Percentiles rank a stretch among this genome's conserved stretches.
Evolutionary conservation across 2,888 invertebrate species (phyloP).

Genomic region (Tanytarsus gracilentus): DNA sequence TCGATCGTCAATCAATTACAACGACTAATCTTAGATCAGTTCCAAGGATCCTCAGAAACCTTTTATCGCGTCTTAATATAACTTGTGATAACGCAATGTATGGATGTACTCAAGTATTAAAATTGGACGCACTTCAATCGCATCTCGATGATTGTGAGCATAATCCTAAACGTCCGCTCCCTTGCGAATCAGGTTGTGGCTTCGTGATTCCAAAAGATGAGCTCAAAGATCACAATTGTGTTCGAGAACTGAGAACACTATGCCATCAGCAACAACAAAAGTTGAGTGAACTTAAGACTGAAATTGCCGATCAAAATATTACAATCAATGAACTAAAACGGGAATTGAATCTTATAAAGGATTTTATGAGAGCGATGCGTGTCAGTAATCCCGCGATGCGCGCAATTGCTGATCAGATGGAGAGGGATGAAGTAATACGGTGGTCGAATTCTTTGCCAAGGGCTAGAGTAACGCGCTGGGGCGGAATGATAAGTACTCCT

Average conservation of each 20-base stretch:
- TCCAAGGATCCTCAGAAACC: constrained; percentile 85
- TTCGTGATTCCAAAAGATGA: constrained; percentile 93
- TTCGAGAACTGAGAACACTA: constrained; percentile 73
- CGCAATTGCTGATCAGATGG: constrained; percentile 88
- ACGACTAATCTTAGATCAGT: constrained; percentile 84
- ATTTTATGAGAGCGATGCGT: constrained; percentile 88
- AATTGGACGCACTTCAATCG: constrained; percentile 73
- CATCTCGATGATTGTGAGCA: constrained; percentile 88
- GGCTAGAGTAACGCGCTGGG: constrained; percentile 91
- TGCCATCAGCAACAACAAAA: constrained; percentile 82
- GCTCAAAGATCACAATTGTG: constrained; percentile 78
- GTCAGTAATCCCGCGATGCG: constrained; percentile 87
- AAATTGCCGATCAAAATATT: constrained; percentile 75
- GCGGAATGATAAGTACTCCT: constrained; percentile 97
- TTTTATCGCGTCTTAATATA: constrained; percentile 82
- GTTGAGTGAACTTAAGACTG: constrained; percentile 75
- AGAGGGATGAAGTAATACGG: constrained; percentile 81
- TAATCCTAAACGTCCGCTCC: constrained; percentile 88
- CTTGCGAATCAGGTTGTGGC: constrained; percentile 90
- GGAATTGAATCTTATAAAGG: constrained; percentile 79
- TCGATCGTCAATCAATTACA: constrained; percentile 84
- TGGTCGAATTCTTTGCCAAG: constrained; percentile 77
- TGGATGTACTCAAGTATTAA: constrained; percentile 76
- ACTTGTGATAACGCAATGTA: constrained; percentile 83
- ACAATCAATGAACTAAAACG: constrained; percentile 83